Percentiles rank a stretch among this genome's conserved stretches.
phyloP scores from a whole-genome alignment of 2,888 invertebrate genomes.

The Phytoseiulus persimilis region DNA sequence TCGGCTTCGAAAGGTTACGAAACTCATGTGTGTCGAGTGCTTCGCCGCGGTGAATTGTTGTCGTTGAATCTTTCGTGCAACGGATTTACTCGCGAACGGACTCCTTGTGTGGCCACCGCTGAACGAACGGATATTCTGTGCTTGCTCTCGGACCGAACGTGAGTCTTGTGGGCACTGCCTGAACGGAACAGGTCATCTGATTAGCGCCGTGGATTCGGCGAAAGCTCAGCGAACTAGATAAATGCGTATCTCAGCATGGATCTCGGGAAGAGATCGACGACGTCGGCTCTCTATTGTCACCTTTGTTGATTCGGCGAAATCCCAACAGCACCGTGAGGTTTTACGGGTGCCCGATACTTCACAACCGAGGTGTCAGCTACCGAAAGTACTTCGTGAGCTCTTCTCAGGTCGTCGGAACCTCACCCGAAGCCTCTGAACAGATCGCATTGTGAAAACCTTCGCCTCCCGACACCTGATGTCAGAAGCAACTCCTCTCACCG shows the following conservation, averaged over 20 bases:
- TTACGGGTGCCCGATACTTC: not conserved
- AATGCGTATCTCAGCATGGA: not conserved
- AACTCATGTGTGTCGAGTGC: not conserved
- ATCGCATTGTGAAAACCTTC: not conserved
- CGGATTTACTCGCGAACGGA: not conserved
- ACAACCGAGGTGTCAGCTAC: not conserved
- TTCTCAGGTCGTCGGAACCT: not conserved
- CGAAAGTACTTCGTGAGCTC: not conserved
- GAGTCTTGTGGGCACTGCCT: not conserved
- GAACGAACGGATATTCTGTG: not conserved
- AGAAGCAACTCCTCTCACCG: not conserved
- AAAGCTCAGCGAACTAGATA: not conserved
- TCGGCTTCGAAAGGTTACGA: not conserved
- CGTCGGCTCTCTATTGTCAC: too few relatives aligned
- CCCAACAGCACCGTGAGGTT: not conserved
- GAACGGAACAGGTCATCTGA: not conserved
- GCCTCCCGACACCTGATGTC: not conserved
- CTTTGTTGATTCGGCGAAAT: not conserved
- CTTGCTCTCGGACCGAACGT: not conserved
- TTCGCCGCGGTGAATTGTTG: not conserved
- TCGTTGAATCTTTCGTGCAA: not conserved
- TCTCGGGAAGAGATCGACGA: too few relatives aligned
- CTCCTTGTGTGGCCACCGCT: not conserved
- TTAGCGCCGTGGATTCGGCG: not conserved
- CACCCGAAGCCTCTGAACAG: not conserved